Percentiles rank a stretch among this genome's conserved stretches.
Conservation (phyloP, 2,888 invertebrate species). For the Enoplolaimus lenunculus region DNA sequence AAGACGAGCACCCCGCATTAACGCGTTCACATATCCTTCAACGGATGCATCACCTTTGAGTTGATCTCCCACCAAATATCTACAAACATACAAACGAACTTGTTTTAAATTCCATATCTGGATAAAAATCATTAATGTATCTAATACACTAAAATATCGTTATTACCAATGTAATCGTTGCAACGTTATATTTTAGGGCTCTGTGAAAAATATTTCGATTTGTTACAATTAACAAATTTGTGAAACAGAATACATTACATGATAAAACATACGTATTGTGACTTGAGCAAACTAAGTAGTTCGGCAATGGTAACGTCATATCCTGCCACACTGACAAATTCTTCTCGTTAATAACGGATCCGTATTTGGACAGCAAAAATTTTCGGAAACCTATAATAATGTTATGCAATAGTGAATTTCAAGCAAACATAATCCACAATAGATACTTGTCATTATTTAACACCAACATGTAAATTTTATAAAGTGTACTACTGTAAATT, state of each 20-base stretch:
- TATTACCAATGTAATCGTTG: too few relatives aligned
- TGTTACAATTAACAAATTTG: too few relatives aligned
- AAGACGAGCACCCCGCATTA: constrained; percentile 50
- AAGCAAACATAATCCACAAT: too few relatives aligned
- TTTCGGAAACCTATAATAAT: constrained; percentile 43
- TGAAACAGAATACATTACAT: too few relatives aligned
- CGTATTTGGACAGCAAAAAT: constrained; percentile 45
- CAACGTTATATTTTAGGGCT: too few relatives aligned
- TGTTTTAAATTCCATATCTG: not conserved
- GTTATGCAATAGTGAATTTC: too few relatives aligned
- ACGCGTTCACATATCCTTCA: constrained; percentile 51
- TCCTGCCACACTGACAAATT: constrained; percentile 48
- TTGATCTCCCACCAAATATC: constrained; percentile 51
- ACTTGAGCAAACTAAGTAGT: constrained; percentile 52
- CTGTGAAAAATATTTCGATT: too few relatives aligned
- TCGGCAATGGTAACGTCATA: constrained; percentile 49
- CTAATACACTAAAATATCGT: not conserved
- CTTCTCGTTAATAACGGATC: constrained; percentile 46
- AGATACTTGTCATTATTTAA: too few relatives aligned
- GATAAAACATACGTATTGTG: constrained; percentile 50
- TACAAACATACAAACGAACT: constrained; percentile 34
- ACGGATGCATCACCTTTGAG: constrained; percentile 51
- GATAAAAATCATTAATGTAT: not conserved
- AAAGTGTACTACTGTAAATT: too few relatives aligned
- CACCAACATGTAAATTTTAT: too few relatives aligned